Evolutionary conservation across 2,797 vertebrate species (phyloP).

Genomic region (Orestias chungarensis): DNA sequence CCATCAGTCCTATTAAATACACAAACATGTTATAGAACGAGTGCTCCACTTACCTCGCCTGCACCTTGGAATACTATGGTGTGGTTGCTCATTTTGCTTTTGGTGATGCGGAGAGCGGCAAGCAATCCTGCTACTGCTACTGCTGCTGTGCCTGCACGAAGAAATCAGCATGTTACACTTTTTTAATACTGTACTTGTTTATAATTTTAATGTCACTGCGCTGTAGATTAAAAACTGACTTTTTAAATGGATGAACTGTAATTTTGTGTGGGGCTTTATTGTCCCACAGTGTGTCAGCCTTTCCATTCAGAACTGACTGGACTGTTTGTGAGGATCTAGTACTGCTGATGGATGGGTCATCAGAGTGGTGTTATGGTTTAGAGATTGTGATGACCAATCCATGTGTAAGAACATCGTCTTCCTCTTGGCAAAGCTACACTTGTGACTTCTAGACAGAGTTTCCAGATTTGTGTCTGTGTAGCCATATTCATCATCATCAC

Average conservation of each 20-base stretch:
- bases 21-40: background rate
- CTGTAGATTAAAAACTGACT: background rate
- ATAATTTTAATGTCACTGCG: background rate
- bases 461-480: background rate
- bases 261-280: no score
- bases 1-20: background rate
- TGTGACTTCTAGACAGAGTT: background rate
- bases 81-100: constrained; percentile 91
- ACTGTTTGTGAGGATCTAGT: background rate
- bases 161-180: background rate
- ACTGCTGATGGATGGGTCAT: background rate
- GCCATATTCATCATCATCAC: background rate
- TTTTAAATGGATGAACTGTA: background rate
- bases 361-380: background rate
- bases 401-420: background rate
- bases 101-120: constrained; percentile 91
- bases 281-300: background rate
- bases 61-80: constrained; percentile 96
- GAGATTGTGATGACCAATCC: background rate
- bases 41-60: constrained; percentile 85
- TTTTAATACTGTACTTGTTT: background rate
- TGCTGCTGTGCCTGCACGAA: constrained; percentile 88
- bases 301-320: background rate
- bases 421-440: no score
- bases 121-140: constrained; percentile 96